A percentile compares a stretch with the other conserved stretches of the same genome.
These are phyloP conservation scores for Folsomia candida DNA, from an alignment of 2,888 invertebrate species.

Conservation along the genomic window DNA sequence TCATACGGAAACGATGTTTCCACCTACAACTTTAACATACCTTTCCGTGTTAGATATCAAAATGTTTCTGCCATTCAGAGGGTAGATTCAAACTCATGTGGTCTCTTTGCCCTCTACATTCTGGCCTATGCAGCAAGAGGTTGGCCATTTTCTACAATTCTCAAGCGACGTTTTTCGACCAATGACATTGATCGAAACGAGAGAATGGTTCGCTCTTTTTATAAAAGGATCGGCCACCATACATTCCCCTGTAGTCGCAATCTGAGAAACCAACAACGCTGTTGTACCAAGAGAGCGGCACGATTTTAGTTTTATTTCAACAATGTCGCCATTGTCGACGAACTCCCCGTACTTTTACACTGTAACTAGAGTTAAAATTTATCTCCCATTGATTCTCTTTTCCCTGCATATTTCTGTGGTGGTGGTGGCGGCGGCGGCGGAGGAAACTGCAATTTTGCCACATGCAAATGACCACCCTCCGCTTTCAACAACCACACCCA, in stretches of 20 bases:
- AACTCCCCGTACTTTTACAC: too few species aligned
- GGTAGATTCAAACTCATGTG: neutral
- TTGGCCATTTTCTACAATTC: neutral
- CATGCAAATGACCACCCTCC: too few species aligned
- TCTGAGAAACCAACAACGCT: neutral
- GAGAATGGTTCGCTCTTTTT: neutral
- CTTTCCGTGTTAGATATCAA: neutral
- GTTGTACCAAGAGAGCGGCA: neutral
- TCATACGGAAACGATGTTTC: neutral
- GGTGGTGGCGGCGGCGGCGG: too few species aligned
- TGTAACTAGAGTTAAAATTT: too few species aligned
- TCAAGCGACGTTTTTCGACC: neutral
- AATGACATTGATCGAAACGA: neutral
- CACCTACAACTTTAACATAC: neutral
- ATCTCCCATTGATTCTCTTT: too few species aligned
- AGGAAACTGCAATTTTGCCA: too few species aligned
- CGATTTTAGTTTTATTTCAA: too few species aligned
- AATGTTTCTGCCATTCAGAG: neutral
- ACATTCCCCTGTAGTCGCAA: neutral
- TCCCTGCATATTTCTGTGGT: too few species aligned
- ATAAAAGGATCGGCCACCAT: neutral
- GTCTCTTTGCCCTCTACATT: neutral
- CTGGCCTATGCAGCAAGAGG: neutral
- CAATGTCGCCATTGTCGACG: too few species aligned
- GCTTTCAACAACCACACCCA: too few species aligned